These are phyloP conservation scores for Phataginus tetradactyla DNA, from an alignment of 2,797 vertebrate species.

Conservation along the genomic window DNA sequence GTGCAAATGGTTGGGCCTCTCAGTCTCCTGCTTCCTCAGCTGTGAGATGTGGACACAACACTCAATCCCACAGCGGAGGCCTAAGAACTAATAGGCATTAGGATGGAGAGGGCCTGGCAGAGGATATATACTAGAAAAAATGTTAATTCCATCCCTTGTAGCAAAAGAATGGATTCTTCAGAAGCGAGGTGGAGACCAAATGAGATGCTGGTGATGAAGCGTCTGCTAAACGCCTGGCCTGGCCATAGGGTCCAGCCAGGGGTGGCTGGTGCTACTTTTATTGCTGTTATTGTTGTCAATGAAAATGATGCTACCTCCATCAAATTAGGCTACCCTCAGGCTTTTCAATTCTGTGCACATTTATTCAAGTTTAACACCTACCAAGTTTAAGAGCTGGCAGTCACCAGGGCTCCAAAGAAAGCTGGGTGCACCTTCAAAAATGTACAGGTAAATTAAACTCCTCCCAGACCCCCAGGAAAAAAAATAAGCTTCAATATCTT, in stretches of 20 bases:
- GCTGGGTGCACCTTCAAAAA: not conserved
- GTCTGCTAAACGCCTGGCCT: fast-evolving
- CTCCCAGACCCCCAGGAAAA: fast-evolving
- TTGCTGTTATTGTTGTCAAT: not conserved
- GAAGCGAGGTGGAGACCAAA: not conserved
- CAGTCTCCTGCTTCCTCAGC: not conserved
- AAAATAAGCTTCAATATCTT: not conserved
- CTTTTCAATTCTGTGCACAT: not conserved
- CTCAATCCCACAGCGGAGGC: not conserved
- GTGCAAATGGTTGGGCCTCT: not conserved
- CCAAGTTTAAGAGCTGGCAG: not conserved
- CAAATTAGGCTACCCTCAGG: not conserved
- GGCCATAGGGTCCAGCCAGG: not conserved
- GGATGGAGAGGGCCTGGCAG: not conserved
- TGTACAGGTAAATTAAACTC: not conserved
- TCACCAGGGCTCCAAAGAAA: not conserved
- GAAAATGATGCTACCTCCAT: fast-evolving
- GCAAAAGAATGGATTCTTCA: not conserved
- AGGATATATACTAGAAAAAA: not conserved
- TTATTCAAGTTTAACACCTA: not conserved
- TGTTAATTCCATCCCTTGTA: not conserved
- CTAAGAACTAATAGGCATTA: fast-evolving
- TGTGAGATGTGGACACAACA: no score
- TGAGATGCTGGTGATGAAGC: fast-evolving
- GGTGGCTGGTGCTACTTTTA: not conserved